A percentile compares a stretch with the other conserved stretches of the same genome.
Evolutionary conservation across 2,888 invertebrate species (phyloP).

Genomic region (Diaphora mendica): DNA sequence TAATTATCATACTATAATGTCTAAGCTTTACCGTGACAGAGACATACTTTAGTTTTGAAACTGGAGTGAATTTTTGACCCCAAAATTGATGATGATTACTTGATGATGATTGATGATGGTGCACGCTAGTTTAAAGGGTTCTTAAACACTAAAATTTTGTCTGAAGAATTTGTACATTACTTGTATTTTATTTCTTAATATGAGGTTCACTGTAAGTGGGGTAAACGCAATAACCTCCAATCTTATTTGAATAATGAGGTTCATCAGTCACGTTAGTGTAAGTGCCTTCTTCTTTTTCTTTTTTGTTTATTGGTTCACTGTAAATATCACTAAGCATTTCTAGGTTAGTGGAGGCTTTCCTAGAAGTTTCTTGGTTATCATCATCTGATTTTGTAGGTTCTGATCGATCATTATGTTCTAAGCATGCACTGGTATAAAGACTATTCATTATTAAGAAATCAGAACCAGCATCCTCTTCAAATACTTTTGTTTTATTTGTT

Average conservation of each 20-base stretch:
- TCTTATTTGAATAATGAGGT: slow-evolving; percentile 13
- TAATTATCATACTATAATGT: too few relatives aligned
- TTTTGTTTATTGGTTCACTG: slow-evolving; percentile 5
- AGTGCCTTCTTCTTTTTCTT: not conserved
- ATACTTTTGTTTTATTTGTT: not conserved
- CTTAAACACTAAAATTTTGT: not conserved
- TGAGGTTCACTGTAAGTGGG: slow-evolving; percentile 10
- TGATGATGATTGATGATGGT: too few relatives aligned
- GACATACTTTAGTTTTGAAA: too few relatives aligned
- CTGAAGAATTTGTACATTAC: not conserved
- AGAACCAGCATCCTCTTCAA: not conserved
- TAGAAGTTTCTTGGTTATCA: not conserved
- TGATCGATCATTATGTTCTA: not conserved
- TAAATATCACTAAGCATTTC: not conserved
- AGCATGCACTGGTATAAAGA: not conserved
- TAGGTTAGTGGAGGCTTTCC: not conserved
- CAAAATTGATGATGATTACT: too few relatives aligned
- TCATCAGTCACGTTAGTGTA: slow-evolving; percentile 2
- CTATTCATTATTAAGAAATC: not conserved
- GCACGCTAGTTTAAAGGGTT: too few relatives aligned
- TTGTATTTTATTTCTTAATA: not conserved
- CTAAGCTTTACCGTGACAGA: too few relatives aligned
- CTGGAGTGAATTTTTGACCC: too few relatives aligned
- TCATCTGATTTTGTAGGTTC: not conserved
- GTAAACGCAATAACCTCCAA: slow-evolving; percentile 4